These are phyloP conservation scores for Microctonus brassicae DNA, from an alignment of 2,888 invertebrate species.

Conservation along the genomic window DNA sequence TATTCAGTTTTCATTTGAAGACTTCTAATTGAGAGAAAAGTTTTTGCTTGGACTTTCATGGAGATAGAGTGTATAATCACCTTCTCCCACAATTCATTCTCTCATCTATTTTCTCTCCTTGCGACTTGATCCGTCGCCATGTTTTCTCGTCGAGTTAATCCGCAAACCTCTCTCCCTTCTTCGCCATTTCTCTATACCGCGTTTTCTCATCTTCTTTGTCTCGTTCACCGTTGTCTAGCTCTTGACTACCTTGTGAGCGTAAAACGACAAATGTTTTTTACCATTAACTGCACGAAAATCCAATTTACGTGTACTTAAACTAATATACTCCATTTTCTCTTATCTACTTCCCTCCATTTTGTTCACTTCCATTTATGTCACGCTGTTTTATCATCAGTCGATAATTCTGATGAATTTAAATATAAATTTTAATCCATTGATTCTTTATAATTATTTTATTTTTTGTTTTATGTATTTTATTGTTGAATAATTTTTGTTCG, in stretches of 20 bases:
- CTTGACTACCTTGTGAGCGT: neutral
- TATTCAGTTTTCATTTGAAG: conserved; percentile 1
- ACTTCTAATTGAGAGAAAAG: neutral
- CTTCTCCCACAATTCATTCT: neutral
- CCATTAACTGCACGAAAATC: conserved; percentile 65
- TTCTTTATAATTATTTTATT: too few species aligned
- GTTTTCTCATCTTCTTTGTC: neutral
- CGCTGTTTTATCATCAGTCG: neutral
- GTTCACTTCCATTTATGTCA: neutral
- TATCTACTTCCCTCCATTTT: neutral
- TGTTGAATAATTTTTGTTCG: too few species aligned
- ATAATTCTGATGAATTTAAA: neutral
- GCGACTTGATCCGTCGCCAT: neutral
- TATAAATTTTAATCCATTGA: too few species aligned
- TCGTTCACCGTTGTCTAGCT: neutral
- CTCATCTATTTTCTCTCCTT: neutral
- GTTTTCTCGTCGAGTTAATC: neutral
- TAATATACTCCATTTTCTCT: conserved; percentile 25
- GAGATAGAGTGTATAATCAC: neutral
- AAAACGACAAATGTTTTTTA: conserved; percentile 46
- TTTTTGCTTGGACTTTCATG: neutral
- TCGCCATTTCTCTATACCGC: neutral
- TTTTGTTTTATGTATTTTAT: too few species aligned
- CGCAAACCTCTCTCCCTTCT: neutral
- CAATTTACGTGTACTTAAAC: conserved; percentile 58